These are phyloP conservation scores for Melinopterus prodromus DNA, from an alignment of 2,888 invertebrate species.

Conservation along the genomic window DNA sequence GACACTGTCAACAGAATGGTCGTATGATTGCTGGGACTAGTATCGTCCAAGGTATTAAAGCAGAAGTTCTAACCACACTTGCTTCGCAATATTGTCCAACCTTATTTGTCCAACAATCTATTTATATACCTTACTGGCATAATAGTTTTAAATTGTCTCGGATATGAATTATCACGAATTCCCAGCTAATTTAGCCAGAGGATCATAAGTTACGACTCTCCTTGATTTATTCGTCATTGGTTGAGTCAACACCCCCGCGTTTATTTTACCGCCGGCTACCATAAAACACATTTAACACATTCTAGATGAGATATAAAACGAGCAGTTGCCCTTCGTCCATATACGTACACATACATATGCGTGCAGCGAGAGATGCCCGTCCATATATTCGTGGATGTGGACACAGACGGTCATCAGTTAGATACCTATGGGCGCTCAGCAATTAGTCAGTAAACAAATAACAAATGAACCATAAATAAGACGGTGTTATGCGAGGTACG, in stretches of 20 bases:
- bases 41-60: no score
- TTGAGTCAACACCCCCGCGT: slow-evolving; percentile 40
- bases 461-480: slow-evolving; percentile 59
- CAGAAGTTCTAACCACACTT: no score
- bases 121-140: no score
- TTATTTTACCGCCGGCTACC: slow-evolving; percentile 42
- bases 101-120: no score
- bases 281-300: slow-evolving; percentile 49
- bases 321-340: not conserved
- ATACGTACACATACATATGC: slow-evolving; percentile 18
- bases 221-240: slow-evolving; percentile 18
- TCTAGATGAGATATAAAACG: slow-evolving; percentile 34
- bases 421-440: slow-evolving; percentile 47
- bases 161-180: no score
- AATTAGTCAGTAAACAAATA: slow-evolving; percentile 60
- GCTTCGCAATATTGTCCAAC: no score
- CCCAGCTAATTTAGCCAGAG: no score
- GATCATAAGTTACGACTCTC: not conserved
- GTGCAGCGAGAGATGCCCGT: slow-evolving; percentile 25
- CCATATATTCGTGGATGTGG: slow-evolving; percentile 37
- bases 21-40: no score
- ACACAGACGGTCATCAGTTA: slow-evolving; percentile 42
- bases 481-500: slow-evolving; percentile 48
- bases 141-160: no score
- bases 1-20: no score